Percentiles rank a stretch among this genome's conserved stretches.
Conservation (phyloP, 1,140 invertebrate species). For the Drosophila trapezifrons region DNA sequence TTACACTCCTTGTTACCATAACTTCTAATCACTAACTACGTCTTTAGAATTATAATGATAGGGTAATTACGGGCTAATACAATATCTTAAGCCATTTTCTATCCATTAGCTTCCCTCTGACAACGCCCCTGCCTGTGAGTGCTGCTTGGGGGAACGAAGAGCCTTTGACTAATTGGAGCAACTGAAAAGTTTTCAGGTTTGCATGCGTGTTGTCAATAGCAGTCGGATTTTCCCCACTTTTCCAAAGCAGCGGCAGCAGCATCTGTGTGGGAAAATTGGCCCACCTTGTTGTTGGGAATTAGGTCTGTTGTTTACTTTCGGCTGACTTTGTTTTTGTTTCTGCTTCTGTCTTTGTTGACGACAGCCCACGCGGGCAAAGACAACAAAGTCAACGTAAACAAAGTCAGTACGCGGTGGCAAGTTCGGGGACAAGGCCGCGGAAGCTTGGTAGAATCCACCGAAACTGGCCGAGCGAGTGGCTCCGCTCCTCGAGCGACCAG, state of each 20-base stretch:
- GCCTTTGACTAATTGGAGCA: conserved; percentile 52
- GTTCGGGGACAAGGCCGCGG: conserved; percentile 63
- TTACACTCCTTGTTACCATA: too few species aligned
- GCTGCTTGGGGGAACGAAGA: conserved; percentile 12
- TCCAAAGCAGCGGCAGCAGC: not conserved
- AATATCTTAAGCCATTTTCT: not conserved
- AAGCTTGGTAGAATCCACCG: conserved; percentile 47
- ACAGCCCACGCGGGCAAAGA: conserved; percentile 43
- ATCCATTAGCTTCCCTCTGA: not conserved
- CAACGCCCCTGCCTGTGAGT: conserved; percentile 11
- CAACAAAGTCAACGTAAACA: conserved; percentile 52
- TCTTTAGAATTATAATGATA: too few species aligned
- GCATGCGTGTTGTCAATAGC: conserved; percentile 58
- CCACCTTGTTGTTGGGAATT: conserved; percentile 74
- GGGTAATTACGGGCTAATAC: too few species aligned
- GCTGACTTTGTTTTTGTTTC: conserved; percentile 56
- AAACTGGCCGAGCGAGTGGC: conserved; percentile 64
- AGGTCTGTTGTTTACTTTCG: conserved; percentile 77
- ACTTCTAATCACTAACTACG: too few species aligned
- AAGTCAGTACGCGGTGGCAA: conserved; percentile 35
- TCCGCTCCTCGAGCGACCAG: conserved; percentile 42
- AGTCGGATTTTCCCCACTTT: conserved; percentile 25
- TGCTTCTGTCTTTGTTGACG: conserved; percentile 3
- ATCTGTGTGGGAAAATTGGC: conserved; percentile 65
- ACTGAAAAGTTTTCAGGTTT: conserved; percentile 61